Conservation (phyloP, 2,888 invertebrate genomes). For the Drosophila anomelani region DNA sequence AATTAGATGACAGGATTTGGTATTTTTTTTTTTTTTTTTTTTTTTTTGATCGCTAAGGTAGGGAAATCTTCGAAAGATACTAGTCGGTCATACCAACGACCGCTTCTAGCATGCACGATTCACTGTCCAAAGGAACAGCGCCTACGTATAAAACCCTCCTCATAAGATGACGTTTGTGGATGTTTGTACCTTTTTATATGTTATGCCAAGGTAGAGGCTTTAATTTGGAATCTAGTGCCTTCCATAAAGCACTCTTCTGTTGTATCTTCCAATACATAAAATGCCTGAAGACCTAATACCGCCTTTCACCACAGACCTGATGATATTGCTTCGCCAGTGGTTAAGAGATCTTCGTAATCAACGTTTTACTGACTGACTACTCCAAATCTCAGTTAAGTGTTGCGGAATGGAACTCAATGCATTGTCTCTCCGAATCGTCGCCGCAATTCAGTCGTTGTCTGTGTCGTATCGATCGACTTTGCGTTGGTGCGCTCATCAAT, state of each 20-base stretch:
- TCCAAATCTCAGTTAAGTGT: slow-evolving; percentile 3
- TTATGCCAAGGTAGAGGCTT: slow-evolving; percentile 3
- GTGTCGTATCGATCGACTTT: too few relatives aligned
- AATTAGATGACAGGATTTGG: slow-evolving; percentile 45
- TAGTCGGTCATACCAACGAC: neutral
- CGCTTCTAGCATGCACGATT: slow-evolving; percentile 6
- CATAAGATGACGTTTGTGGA: neutral
- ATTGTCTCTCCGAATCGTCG: neutral
- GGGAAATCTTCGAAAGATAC: slow-evolving; percentile 3
- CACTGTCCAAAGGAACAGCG: neutral
- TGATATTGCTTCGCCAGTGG: neutral
- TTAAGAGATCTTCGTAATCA: neutral
- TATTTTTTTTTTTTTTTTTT: neutral
- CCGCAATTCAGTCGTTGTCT: neutral
- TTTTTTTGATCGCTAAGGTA: slow-evolving; percentile 7
- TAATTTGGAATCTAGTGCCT: neutral
- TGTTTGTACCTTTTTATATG: neutral
- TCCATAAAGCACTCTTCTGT: neutral
- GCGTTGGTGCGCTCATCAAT: too few relatives aligned
- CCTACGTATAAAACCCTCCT: slow-evolving; percentile 7
- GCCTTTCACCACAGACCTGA: slow-evolving; percentile 1
- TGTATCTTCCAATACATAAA: slow-evolving; percentile 3
- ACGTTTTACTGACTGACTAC: neutral
- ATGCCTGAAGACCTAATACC: neutral
- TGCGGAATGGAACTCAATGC: neutral